Evolutionary conservation across 2,888 invertebrate genomes (phyloP), one percentile per base, ranked within the genome.

Genomic region (Agrotis puta): DNA sequence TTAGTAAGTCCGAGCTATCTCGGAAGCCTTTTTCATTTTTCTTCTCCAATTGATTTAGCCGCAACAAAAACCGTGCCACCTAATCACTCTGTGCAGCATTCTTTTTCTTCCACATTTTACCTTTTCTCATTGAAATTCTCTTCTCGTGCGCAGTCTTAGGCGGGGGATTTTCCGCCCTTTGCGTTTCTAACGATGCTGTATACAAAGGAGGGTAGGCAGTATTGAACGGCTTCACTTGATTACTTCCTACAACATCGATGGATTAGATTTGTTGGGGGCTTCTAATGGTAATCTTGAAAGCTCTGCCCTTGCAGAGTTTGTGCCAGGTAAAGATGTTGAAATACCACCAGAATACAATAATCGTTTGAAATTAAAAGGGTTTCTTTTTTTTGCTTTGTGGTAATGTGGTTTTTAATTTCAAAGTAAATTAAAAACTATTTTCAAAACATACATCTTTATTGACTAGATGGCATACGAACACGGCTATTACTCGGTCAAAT

Each of bases 101-200:
- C 47, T 24, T 53, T 57, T 61, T n/a, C 22, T 77, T 70, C 53
- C 77, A 56, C 27, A 24, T 64, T 78, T 74, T 67, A 57, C 69
- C n/a, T 74, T 51, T 45, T 59, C 84, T 90, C 86, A 90, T 90
- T 90, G 86, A 86, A 82, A 90, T 90, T 89, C 90, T 79, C 70
- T 64, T 74, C 64, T 76, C 79, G 71, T 73, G 68, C 62, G 74
- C 68, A 74, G 76, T 72, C 74, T 85, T 73, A 70, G 69, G n/a
- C 83, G 58, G 68, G 74, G 78, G 83, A 85, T 88, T 90, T 89
- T 86, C 89, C 88, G 85, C 87, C 77, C 76, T 85, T 87, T 88
- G 77, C 74, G 62, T 76, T 79, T 73, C 74, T 83, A 81, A 84
- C 83, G 77, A 83, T 77, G 27, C 66, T 64, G 75, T 71, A 48